Percentiles rank a stretch among this genome's conserved stretches.
Evolutionary conservation across 2,113 vertebrate genomes (phyloP).

Genomic region (Tupaia chinensis): DNA sequence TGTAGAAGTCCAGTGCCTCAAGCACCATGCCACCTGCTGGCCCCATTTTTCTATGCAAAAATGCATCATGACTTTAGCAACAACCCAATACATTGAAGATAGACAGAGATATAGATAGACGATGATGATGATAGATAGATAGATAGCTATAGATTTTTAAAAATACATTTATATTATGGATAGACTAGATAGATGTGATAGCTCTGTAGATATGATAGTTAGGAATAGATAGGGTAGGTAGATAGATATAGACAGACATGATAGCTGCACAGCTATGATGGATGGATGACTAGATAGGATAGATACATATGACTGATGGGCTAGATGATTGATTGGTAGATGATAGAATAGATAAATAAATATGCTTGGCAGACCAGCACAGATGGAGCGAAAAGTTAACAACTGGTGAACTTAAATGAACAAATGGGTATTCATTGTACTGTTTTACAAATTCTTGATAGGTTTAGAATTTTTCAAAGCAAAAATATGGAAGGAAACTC

Average conservation of each 20-base stretch:
- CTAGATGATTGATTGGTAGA: background rate
- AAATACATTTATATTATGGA: too few species aligned
- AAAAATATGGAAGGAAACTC: too few species aligned
- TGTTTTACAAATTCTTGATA: background rate
- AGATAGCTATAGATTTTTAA: too few species aligned
- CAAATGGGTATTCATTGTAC: background rate
- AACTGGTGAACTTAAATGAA: background rate
- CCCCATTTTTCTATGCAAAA: too few species aligned
- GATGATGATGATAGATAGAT: background rate
- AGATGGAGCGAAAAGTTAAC: background rate
- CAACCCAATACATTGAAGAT: too few species aligned
- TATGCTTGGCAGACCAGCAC: background rate
- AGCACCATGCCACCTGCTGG: too few species aligned
- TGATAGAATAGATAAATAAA: background rate
- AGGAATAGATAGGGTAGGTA: background rate
- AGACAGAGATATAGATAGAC: background rate
- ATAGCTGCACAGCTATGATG: too few species aligned
- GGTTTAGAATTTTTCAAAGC: background rate
- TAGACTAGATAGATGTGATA: background rate
- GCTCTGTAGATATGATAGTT: background rate
- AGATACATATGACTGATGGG: background rate
- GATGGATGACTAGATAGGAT: background rate
- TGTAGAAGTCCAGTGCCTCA: too few species aligned
- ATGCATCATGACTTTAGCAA: too few species aligned
- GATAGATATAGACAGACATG: background rate